phyloP scores from a whole-genome alignment of 2,113 vertebrate species.

The Erinaceus europaeus region DNA sequence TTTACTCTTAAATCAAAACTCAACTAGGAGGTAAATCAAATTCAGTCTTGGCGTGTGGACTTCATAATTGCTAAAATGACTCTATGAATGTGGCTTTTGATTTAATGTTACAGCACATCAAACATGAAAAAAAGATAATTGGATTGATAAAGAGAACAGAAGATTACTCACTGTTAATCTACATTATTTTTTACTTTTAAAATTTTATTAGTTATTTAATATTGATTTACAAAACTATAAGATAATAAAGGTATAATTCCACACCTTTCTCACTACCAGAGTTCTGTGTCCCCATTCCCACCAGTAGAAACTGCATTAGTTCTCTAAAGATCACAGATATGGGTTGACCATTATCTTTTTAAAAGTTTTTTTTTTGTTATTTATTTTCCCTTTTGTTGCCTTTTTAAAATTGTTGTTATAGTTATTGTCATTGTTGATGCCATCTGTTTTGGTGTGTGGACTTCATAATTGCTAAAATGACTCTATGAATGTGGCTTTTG shows the following conservation, averaged over 20 bases:
- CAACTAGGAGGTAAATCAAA: neutral
- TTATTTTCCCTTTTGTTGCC: too few relatives aligned
- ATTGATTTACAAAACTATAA: too few relatives aligned
- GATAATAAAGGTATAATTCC: too few relatives aligned
- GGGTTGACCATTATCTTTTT: too few relatives aligned
- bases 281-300: too few relatives aligned
- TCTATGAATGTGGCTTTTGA: neutral
- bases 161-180: constrained; percentile 35
- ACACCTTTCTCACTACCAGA: too few relatives aligned
- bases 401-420: too few relatives aligned
- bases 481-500: neutral
- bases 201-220: too few relatives aligned
- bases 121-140: constrained; percentile 29
- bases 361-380: too few relatives aligned
- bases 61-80: neutral
- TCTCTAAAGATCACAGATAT: too few relatives aligned
- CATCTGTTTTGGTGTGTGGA: neutral
- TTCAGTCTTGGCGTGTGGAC: neutral
- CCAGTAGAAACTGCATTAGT: too few relatives aligned
- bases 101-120: neutral
- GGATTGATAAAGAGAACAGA: constrained; percentile 9
- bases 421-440: too few relatives aligned
- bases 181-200: neutral
- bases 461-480: neutral
- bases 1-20: neutral